Evolutionary conservation across 2,797 vertebrate species (phyloP), one percentile per base, ranked within the genome.

Genomic region (Danio albolineatus): DNA sequence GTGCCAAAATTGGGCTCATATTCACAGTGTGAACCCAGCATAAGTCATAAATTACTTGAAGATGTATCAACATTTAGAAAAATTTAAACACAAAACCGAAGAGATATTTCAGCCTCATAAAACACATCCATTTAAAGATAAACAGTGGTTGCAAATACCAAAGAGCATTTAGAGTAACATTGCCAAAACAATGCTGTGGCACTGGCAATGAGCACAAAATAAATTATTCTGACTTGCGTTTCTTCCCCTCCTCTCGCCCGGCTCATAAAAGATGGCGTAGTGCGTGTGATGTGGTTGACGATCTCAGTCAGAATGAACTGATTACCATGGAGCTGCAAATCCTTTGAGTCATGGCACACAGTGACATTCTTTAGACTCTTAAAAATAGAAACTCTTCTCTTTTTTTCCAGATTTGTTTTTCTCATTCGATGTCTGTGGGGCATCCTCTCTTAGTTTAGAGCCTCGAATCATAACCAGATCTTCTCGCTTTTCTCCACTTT

Each of bases 351-450:
- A 91, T 92, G 91, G 91, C 92, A 91, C 89, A 85, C 71, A 92
- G 86, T 83, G 39, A 84, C 92, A 94, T 95, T 94, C 92, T 92
- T 94, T 79, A 87, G 82, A 83, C 82, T 75, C 90, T 93, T 93
- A 94, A 94, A 94, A 94, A 94, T 94, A 94, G 93, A 88, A 93
- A 92, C 93, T 88, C 87, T 91, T 86, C 84, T 86, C 81, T 89
- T 91, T 88, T 91, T 87, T 67, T 78, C 46, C 36, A 83, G 88
- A 92, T 90, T 92, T 90, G 92, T 92, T 92, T 89, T 92, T 90
- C 87, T 87, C 88, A 83, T 86, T 86, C 84, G 60, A 90, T 85
- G 89, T 92, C 91, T 92, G 87, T 90, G 90, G 91, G 91, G 90
- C 92, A 94, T 94, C 92, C 87, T 93, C 83, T 88, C 71, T 84